These are phyloP conservation scores for Anastrepha obliqua DNA, from an alignment of 1,140 invertebrate genomes.

Conservation along the genomic window DNA sequence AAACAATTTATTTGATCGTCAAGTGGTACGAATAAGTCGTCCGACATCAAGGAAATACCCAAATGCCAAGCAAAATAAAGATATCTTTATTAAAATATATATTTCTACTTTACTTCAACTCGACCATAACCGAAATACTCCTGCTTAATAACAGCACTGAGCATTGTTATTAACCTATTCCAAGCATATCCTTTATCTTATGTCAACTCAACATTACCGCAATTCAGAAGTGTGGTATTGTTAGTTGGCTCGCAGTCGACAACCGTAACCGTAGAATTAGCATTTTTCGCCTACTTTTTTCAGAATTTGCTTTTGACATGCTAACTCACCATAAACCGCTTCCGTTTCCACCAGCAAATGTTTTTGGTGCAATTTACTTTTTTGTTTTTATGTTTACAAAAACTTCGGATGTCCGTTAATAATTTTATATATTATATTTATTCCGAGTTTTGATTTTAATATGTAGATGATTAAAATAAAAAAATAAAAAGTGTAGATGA, in stretches of 20 bases:
- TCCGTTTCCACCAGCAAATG: constrained; percentile 60
- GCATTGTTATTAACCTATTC: neutral
- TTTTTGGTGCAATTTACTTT: neutral
- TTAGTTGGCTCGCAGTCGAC: neutral
- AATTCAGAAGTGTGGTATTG: neutral
- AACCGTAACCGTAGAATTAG: constrained; percentile 11
- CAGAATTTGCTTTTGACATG: constrained; percentile 63
- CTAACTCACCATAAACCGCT: constrained; percentile 71
- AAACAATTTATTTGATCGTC: too few relatives aligned
- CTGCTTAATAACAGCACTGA: too few relatives aligned
- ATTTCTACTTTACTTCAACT: too few relatives aligned
- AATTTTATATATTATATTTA: neutral
- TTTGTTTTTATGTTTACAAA: neutral
- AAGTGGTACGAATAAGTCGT: too few relatives aligned
- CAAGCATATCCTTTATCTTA: neutral
- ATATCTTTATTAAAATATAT: too few relatives aligned
- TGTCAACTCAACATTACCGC: neutral
- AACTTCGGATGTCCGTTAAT: constrained; percentile 11
- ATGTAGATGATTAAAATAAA: too few relatives aligned
- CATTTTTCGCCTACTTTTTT: constrained; percentile 36
- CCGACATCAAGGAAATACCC: too few relatives aligned
- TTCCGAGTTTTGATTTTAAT: too few relatives aligned
- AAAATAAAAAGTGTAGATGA: too few relatives aligned
- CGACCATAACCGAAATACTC: too few relatives aligned
- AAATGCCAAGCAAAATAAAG: too few relatives aligned